Evolutionary conservation across 1,140 invertebrate genomes (phyloP), one percentile per base, ranked within the genome.

Genomic region (Proales similis): DNA sequence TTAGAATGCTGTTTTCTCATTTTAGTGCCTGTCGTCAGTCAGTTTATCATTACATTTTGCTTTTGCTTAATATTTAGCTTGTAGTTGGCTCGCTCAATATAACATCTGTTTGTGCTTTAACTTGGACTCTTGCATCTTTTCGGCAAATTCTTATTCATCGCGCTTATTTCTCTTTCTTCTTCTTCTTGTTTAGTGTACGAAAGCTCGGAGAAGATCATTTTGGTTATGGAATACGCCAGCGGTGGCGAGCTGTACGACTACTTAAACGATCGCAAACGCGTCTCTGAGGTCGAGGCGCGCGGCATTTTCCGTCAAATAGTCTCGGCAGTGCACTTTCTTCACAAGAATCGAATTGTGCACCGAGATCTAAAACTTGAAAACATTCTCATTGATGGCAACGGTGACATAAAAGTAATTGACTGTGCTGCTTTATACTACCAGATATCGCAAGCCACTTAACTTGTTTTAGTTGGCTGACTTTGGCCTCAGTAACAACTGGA

Each of bases 201-300:
- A 80, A 96, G 95, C 78, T 85, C 87, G 68, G 91, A 96, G 75
- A 94, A 95, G 80, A 97, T 97, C 82, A 92, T 97, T 63, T 79
- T 98, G 45, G 93, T 98, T 6, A 97, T 98, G 93, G 94, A 99
- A 77, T 97, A 95, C 75, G 94, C 93, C 45, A 87, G 87, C 61
- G 93, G 93, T 45, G 94, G 94, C 64, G 94, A 99, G 78, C 79
- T 99, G 1, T 99, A 97, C 70, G 94, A 98, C 77, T 97, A 94
- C 78, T 82, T 98, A 48, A 93, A 88, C 70, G 87, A 91, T 71
- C 82, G 85, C 61, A 90, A 92, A 78, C 85, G 88, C 48, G 80
- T 98, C 62, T 77, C 82, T 47, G 92, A 98, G 76, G 83, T 84
- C 45, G 93, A 98, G 78, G 92, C 93, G 0, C 81, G 92, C 64